Conservation (phyloP, 2,888 invertebrate species). For the Allacma fusca region DNA sequence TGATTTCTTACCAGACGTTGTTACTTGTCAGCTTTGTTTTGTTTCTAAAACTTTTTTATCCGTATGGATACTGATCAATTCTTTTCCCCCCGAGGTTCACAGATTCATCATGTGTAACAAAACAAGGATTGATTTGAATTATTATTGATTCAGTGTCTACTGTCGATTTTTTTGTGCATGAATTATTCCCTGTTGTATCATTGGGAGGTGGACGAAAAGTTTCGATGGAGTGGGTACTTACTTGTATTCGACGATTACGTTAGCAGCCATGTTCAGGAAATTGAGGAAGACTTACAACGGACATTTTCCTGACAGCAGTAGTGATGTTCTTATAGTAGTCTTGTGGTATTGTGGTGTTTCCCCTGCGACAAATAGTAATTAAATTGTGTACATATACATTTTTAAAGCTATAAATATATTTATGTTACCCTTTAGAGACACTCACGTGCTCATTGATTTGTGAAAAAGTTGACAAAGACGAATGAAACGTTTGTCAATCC, state of each 20-base stretch:
- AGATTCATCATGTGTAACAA: too few species aligned
- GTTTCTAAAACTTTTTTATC: background rate
- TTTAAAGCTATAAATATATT: background rate
- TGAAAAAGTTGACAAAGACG: background rate
- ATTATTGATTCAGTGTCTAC: too few species aligned
- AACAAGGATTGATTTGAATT: too few species aligned
- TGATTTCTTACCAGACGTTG: background rate
- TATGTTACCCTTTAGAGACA: background rate
- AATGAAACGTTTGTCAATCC: constrained; percentile 5
- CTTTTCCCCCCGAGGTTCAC: background rate
- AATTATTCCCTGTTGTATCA: too few species aligned
- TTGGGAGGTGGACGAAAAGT: too few species aligned
- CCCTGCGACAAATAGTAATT: background rate
- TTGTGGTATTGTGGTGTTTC: background rate
- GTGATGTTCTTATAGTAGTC: background rate
- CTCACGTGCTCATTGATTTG: background rate
- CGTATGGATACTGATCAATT: too few species aligned
- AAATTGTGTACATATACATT: background rate
- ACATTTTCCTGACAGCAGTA: too few species aligned
- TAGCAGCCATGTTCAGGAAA: too few species aligned
- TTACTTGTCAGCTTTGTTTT: background rate
- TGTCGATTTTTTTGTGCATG: too few species aligned
- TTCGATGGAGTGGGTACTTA: too few species aligned
- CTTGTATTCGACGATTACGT: too few species aligned
- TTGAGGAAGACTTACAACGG: too few species aligned